Base-by-base conservation (phyloP, 2,888 invertebrate genomes). In the Trissolcus japonicus region DNA sequence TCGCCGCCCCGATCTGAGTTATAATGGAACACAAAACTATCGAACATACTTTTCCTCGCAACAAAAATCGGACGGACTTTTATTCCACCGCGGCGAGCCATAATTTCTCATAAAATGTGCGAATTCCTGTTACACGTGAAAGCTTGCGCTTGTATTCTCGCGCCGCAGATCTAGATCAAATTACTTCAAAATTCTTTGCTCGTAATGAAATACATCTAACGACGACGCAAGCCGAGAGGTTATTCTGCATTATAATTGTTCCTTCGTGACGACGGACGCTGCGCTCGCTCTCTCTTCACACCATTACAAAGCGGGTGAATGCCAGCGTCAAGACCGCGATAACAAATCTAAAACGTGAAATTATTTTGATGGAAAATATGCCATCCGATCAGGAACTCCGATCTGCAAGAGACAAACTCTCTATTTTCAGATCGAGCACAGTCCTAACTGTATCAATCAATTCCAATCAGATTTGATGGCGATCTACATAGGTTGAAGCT, bases 391-490 rank as follows among this genome's bases (percentile, higher is more conserved):
- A 35, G 35, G 11, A 35, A 7, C 35, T 35, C n/a, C 46, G 17
- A 21, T 53, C 21, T 62, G 35, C 35, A 2, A 25, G 4, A 6
- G 11, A 11, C 35, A 35, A 11, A 35, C 35, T 35, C 35, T 35
- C 35, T 35, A 35, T 35, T 35, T 35, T 35, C 4, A 4, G 25
- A 25, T 11, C 35, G 35, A 51, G 16, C 16, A n/a, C 46, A 14
- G 46, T n/a, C 14, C 14, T 50, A 62, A 62, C 56, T 40, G 41
- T 56, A 62, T 69, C 56, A 69, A 69, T 69, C 69, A 69, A 61
- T 54, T 21, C 17, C 7, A 41, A 69, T 56, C 54, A 56, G 61
- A 69, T 62, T 25, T 43, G 69, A 69, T 62, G 35, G 50, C 50
- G 50, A 62, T 61, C 69, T 62, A 14, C 55, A 48, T 35, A 25